A percentile compares a stretch with the other conserved stretches of the same genome.
phyloP scores from a whole-genome alignment of 2,797 vertebrate genomes.

The Spinus olivaceus region DNA sequence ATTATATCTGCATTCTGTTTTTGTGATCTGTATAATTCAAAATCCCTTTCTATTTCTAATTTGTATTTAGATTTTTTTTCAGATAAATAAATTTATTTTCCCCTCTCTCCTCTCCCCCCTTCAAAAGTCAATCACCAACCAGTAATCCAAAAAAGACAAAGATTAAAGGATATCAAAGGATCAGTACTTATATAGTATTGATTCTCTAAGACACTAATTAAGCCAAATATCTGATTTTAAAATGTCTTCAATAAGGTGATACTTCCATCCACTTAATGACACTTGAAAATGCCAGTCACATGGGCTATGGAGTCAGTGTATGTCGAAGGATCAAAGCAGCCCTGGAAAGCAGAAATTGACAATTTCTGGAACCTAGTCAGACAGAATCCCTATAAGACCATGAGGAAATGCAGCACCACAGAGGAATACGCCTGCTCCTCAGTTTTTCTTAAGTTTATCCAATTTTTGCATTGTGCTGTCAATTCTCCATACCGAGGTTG shows the following conservation, averaged over 20 bases:
- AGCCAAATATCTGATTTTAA: not conserved
- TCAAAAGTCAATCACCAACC: not conserved
- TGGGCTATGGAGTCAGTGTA: not conserved
- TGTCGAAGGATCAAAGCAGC: not conserved
- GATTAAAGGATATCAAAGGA: not conserved
- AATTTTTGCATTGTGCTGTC: not conserved
- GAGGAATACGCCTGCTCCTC: not conserved
- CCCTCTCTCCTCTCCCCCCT: accelerated
- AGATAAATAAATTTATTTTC: not conserved
- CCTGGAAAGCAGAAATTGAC: not conserved
- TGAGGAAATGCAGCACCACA: not conserved
- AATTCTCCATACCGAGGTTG: not conserved
- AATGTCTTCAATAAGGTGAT: not conserved
- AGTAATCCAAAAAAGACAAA: not conserved
- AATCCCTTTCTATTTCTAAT: not conserved
- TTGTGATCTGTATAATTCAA: not conserved
- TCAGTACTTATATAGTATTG: not conserved
- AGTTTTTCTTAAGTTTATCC: not conserved
- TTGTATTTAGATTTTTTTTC: not conserved
- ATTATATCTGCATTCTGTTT: not conserved
- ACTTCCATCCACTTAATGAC: not conserved
- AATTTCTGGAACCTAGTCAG: not conserved
- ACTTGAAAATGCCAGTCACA: not conserved
- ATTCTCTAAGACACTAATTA: not conserved
- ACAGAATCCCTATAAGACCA: not conserved